A percentile compares a stretch with the other conserved stretches of the same genome.
Evolutionary conservation across 2,797 vertebrate species (phyloP).

Genomic region (Sitta carolinensis): DNA sequence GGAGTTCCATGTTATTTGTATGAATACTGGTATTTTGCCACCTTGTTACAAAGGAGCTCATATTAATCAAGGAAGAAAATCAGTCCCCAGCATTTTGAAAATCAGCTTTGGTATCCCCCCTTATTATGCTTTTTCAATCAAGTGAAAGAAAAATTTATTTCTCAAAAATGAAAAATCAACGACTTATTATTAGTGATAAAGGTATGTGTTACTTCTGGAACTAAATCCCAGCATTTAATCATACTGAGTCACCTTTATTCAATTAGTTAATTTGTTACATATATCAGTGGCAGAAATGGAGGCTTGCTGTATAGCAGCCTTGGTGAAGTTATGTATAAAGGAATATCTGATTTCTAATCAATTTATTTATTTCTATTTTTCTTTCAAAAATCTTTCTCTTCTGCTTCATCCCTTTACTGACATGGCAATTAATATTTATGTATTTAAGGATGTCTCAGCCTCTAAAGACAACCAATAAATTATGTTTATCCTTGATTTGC

Average conservation of each 20-base stretch:
- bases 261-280: not conserved
- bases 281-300: not conserved
- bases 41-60: not conserved
- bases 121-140: not conserved
- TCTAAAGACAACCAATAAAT: not conserved
- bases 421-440: not conserved
- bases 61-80: not conserved
- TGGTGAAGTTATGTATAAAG: not conserved
- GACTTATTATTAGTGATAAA: not conserved
- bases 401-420: not conserved
- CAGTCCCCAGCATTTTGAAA: not conserved
- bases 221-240: not conserved
- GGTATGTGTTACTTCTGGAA: not conserved
- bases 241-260: not conserved
- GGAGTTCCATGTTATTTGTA: not conserved
- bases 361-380: not conserved
- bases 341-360: not conserved
- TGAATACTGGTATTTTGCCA: not conserved
- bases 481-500: not conserved
- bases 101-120: not conserved
- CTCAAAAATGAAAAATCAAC: not conserved
- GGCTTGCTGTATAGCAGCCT: not conserved
- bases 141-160: not conserved
- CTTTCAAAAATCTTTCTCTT: not conserved
- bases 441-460: not conserved